These are phyloP conservation scores for Anabacerthia variegaticeps DNA, from an alignment of 2,797 vertebrate species.

Conservation along the genomic window DNA sequence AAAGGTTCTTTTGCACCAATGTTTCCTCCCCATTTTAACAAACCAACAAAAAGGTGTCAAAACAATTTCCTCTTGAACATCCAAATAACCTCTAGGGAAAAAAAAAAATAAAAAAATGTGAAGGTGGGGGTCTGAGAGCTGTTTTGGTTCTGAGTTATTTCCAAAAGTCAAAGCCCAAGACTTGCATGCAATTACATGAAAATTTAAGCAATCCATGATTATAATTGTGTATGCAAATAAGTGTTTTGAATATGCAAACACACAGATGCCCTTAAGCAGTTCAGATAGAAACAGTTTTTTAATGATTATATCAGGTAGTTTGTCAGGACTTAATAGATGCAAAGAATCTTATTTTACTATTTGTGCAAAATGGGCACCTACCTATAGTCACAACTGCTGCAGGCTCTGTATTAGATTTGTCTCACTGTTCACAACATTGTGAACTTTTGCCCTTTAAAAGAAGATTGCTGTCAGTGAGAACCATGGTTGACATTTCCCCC, in stretches of 20 bases:
- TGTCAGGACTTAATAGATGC: neutral
- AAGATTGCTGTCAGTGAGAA: neutral
- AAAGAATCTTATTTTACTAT: neutral
- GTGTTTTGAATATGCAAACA: neutral
- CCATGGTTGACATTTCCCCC: neutral
- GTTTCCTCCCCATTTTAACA: rapidly evolving
- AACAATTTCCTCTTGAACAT: neutral
- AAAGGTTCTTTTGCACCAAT: neutral
- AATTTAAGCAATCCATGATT: neutral
- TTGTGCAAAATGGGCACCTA: neutral
- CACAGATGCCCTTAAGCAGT: neutral
- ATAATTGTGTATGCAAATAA: neutral
- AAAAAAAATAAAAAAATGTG: neutral
- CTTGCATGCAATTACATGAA: neutral
- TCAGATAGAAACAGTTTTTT: neutral
- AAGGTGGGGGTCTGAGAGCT: neutral
- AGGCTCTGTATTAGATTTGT: neutral
- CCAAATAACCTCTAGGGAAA: neutral
- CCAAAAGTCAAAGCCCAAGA: neutral
- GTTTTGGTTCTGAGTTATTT: neutral
- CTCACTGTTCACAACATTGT: neutral
- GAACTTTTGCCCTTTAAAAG: neutral
- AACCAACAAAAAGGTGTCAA: neutral
- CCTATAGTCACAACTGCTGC: neutral
- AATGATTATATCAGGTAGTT: neutral